These are phyloP conservation scores for Spheniscus humboldti DNA, from an alignment of 2,797 vertebrate genomes.

Conservation along the genomic window DNA sequence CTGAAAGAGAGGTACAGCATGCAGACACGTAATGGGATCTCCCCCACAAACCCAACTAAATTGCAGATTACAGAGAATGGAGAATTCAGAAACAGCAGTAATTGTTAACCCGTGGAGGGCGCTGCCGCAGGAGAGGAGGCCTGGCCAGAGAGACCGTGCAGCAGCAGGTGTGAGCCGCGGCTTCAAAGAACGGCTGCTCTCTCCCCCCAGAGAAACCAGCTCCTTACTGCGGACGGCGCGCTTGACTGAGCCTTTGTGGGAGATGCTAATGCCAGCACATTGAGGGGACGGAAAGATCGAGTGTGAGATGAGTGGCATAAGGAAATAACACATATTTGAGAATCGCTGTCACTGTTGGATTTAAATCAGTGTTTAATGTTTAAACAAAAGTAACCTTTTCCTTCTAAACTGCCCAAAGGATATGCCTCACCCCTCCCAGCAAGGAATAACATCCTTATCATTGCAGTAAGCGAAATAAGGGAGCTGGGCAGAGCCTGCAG, in stretches of 20 bases:
- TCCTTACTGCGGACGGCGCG: slow-evolving; percentile 54
- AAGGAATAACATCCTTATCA: slow-evolving; percentile 23
- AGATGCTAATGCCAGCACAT: slow-evolving; percentile 38
- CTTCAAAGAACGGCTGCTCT: slow-evolving; percentile 57
- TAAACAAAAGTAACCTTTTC: slow-evolving; percentile 62
- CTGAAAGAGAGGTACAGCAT: slow-evolving; percentile 99
- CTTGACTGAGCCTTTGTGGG: slow-evolving; percentile 63
- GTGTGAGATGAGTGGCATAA: slow-evolving; percentile 69
- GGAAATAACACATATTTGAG: slow-evolving; percentile 43
- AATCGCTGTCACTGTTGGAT: slow-evolving; percentile 57
- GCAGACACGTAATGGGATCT: slow-evolving; percentile 98
- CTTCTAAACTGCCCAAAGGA: slow-evolving; percentile 56
- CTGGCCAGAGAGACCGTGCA: slow-evolving; percentile 61
- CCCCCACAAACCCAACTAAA: slow-evolving; percentile 97
- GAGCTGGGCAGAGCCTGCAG: neutral
- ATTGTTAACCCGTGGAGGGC: slow-evolving; percentile 81
- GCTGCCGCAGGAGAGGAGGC: slow-evolving; percentile 64
- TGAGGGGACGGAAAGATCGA: slow-evolving; percentile 61
- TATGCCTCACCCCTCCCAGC: slow-evolving; percentile 32
- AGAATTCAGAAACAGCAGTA: slow-evolving; percentile 99
- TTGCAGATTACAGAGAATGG: slow-evolving; percentile 98
- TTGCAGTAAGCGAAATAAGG: neutral
- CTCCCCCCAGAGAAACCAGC: slow-evolving; percentile 40
- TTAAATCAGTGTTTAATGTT: slow-evolving; percentile 61
- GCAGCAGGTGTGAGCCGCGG: slow-evolving; percentile 50